Conservation (phyloP, 2,113 vertebrate genomes). For the Hypocryptadius cinnamomeus region DNA sequence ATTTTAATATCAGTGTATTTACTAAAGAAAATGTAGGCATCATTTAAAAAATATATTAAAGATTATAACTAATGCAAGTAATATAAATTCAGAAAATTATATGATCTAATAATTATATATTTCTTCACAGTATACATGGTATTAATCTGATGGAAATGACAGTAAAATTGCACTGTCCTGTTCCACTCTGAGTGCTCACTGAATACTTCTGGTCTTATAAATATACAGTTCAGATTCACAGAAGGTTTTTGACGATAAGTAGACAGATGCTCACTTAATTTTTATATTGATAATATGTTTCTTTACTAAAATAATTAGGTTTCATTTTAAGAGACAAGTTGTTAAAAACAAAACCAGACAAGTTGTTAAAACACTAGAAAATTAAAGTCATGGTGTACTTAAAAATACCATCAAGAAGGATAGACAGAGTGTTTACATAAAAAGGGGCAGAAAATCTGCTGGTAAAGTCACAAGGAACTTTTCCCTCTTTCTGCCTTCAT, state of each 20-base stretch:
- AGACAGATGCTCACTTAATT: constrained; percentile 42
- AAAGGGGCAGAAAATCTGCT: constrained; percentile 32
- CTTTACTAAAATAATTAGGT: constrained; percentile 43
- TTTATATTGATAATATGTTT: constrained; percentile 44
- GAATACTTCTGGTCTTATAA: not conserved
- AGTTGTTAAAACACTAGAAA: constrained; percentile 45
- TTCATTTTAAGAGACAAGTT: constrained; percentile 46
- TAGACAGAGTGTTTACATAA: constrained; percentile 26
- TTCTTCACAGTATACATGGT: not conserved
- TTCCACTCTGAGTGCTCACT: not conserved
- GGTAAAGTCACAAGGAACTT: constrained; percentile 1
- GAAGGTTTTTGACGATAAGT: constrained; percentile 28
- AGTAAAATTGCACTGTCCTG: not conserved
- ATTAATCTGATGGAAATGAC: not conserved
- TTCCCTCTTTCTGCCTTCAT: not conserved
- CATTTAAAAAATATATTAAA: not conserved
- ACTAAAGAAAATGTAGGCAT: not conserved
- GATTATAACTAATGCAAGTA: not conserved
- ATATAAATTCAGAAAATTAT: not conserved
- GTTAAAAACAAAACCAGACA: constrained; percentile 49
- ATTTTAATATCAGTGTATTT: not conserved
- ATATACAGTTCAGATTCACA: constrained; percentile 10
- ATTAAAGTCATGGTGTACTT: not conserved
- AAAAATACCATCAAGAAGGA: constrained; percentile 25
- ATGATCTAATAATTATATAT: not conserved